Percentiles rank a stretch among this genome's conserved stretches.
phyloP scores from a whole-genome alignment of 2,113 vertebrate species.

The Zingel zingel region DNA sequence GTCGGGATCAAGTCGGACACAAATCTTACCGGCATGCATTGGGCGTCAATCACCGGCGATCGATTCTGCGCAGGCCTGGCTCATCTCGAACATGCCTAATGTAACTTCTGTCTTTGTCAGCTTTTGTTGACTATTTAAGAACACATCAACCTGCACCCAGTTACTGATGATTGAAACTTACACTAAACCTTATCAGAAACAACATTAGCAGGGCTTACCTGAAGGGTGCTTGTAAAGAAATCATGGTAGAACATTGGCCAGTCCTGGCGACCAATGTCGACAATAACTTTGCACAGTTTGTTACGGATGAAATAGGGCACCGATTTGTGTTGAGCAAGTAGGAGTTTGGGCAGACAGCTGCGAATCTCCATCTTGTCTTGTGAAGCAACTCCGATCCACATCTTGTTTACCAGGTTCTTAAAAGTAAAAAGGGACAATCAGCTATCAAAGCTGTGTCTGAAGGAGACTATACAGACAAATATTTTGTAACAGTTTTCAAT shows the following conservation, averaged over 20 bases:
- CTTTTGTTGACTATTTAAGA: not conserved
- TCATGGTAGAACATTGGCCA: conserved; percentile 99
- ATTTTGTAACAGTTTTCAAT: not conserved
- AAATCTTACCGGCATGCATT: no score
- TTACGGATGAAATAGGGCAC: conserved; percentile 98
- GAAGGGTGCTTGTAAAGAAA: conserved; percentile 98
- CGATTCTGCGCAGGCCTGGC: no score
- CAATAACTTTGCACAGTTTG: conserved; percentile 99
- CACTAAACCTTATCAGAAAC: not conserved
- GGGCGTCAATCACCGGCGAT: no score
- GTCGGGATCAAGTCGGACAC: no score
- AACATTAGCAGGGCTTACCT: conserved; percentile 82
- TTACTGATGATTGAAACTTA: not conserved
- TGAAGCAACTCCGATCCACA: conserved; percentile 97
- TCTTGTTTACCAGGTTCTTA: conserved; percentile 98
- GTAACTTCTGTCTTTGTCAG: not conserved
- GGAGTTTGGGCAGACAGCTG: conserved; percentile 95
- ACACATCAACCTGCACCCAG: not conserved
- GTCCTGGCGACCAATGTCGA: conserved; percentile 97
- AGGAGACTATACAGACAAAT: not conserved
- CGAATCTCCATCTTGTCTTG: conserved; percentile 99
- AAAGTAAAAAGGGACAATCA: conserved; percentile 43
- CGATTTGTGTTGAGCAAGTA: conserved; percentile 94
- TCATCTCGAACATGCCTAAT: not conserved
- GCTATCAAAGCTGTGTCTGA: not conserved